Conservation (phyloP, 2,113 vertebrate genomes). For the Bambusicola thoracicus region DNA sequence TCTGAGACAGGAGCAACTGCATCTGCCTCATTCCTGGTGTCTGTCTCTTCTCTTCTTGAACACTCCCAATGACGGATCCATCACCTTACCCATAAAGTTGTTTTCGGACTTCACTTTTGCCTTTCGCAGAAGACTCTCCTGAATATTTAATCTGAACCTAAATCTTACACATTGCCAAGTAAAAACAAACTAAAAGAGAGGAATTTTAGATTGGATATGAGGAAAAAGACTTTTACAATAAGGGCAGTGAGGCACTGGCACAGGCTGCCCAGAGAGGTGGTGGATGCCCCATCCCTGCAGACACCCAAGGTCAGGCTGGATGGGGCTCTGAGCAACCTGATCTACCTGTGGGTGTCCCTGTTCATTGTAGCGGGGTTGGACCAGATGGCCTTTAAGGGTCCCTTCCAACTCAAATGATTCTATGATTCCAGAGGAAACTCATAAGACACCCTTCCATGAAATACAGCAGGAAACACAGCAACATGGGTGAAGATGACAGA, state of each 20-base stretch:
- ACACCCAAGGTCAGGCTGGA: no score
- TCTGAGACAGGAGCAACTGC: not conserved
- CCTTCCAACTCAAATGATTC: no score
- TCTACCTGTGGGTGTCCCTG: no score
- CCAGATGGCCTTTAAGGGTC: no score
- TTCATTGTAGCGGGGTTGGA: no score
- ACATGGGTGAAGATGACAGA: not conserved
- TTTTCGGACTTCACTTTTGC: not conserved
- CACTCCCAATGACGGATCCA: not conserved
- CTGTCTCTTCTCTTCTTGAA: not conserved
- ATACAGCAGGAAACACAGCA: not conserved
- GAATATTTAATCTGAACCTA: not conserved
- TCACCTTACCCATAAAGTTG: not conserved
- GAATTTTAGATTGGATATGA: no score
- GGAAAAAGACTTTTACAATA: no score
- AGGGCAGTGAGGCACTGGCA: no score
- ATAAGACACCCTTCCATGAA: not conserved
- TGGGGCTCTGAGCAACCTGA: no score
- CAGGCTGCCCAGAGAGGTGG: no score
- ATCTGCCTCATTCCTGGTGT: not conserved
- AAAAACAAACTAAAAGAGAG: not conserved
- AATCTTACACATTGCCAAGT: not conserved
- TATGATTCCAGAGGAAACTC: not conserved
- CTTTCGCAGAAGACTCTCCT: not conserved
- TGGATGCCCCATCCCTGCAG: no score